A percentile compares a stretch with the other conserved stretches of the same genome.
Conservation (phyloP, 2,113 vertebrate species). For the Hippocampus guttulatus region DNA sequence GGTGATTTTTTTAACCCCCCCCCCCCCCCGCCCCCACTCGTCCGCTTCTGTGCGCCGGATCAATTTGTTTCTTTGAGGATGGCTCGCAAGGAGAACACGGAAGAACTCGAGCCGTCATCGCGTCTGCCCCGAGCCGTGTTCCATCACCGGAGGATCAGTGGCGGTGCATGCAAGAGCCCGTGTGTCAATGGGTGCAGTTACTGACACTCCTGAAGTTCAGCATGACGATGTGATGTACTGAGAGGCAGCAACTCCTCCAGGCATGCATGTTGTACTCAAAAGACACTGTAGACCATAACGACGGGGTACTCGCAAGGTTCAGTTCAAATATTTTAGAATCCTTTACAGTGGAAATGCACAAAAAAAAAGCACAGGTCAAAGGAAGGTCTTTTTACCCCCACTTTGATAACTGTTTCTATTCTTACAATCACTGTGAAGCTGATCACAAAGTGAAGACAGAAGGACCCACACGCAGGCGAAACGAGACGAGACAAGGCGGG, state of each 20-base stretch:
- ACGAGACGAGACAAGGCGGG: background rate
- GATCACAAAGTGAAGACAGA: background rate
- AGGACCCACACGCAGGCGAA: background rate
- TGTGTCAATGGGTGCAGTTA: no score
- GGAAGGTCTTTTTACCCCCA: background rate
- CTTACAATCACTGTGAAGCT: background rate
- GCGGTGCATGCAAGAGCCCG: slow-evolving; percentile 10
- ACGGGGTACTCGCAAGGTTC: background rate
- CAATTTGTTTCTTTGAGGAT: slow-evolving; percentile 62
- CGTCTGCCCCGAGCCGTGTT: slow-evolving; percentile 49
- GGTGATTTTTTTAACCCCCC: slow-evolving; percentile 2
- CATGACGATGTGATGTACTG: no score
- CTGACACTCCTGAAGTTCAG: no score
- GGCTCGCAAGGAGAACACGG: slow-evolving; percentile 57
- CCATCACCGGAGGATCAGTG: slow-evolving; percentile 60
- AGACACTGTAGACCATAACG: background rate
- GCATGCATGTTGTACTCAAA: background rate
- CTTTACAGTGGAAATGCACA: background rate
- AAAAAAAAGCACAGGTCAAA: background rate
- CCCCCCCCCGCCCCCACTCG: slow-evolving; percentile 4
- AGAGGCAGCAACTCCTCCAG: no score
- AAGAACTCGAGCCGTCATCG: slow-evolving; percentile 56
- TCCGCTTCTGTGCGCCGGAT: slow-evolving; percentile 46
- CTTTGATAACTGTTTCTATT: background rate
- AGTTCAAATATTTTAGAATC: background rate